Evolutionary conservation across 30 jellyfish, hydroid and myxozoan species (phyloP).

Genomic region (Aurelia aurita): DNA sequence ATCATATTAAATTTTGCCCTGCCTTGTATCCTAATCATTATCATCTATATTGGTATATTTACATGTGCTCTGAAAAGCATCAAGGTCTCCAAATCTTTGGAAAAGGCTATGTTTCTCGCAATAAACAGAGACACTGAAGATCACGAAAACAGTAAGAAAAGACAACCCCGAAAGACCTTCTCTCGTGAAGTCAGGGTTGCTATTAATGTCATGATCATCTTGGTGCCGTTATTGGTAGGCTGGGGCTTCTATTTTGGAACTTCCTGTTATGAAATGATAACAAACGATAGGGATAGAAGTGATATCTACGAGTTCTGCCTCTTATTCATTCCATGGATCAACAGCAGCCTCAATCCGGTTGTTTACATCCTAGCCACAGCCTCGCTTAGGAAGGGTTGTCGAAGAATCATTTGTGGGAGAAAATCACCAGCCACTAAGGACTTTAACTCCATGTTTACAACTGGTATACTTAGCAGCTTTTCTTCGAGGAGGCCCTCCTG

Average conservation of each 20-base stretch:
- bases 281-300: slow-evolving; percentile 43
- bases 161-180: slow-evolving; percentile 16
- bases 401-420: slow-evolving; percentile 39
- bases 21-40: slow-evolving; percentile 70
- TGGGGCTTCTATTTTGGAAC: slow-evolving; percentile 92
- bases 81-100: slow-evolving; percentile 62
- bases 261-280: slow-evolving; percentile 72
- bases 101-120: slow-evolving; percentile 50
- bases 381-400: slow-evolving; percentile 78
- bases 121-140: slow-evolving; percentile 7
- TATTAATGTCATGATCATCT: slow-evolving; percentile 58
- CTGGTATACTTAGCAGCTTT: slow-evolving; percentile 35
- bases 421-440: background rate
- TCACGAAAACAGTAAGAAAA: background rate
- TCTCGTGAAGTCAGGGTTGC: slow-evolving; percentile 74
- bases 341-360: slow-evolving; percentile 85
- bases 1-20: slow-evolving; percentile 54
- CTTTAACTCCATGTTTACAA: slow-evolving; percentile 12
- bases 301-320: slow-evolving; percentile 63
- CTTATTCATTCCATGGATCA: slow-evolving; percentile 81
- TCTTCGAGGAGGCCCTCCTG: slow-evolving; percentile 60
- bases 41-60: slow-evolving; percentile 56
- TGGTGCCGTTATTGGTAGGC: slow-evolving; percentile 81
- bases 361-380: slow-evolving; percentile 70
- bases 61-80: slow-evolving; percentile 60